These are phyloP conservation scores for Arenaria interpres DNA, from an alignment of 2,113 vertebrate species.

Conservation along the genomic window DNA sequence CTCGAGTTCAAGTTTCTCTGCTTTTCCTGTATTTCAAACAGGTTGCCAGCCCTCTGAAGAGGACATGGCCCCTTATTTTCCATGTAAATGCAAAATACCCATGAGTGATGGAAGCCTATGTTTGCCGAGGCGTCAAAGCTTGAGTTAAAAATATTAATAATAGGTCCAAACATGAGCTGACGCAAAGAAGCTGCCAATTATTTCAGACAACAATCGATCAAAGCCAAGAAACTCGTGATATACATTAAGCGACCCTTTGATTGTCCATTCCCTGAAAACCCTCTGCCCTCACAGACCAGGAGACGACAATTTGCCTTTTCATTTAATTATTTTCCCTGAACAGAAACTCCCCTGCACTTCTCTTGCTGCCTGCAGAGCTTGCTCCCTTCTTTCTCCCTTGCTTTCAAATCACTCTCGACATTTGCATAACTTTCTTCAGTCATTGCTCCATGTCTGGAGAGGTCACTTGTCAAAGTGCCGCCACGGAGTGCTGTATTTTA, in stretches of 20 bases:
- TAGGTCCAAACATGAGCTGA: neutral
- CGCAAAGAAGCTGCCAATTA: neutral
- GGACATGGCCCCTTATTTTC: neutral
- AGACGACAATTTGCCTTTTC: neutral
- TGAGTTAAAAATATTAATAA: neutral
- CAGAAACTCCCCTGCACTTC: neutral
- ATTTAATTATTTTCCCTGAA: neutral
- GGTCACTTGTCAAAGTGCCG: neutral
- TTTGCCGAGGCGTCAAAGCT: neutral
- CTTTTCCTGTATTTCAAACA: neutral
- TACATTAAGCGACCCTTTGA: neutral
- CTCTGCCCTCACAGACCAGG: neutral
- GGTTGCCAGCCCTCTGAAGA: neutral
- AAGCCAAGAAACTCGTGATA: neutral
- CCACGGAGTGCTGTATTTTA: fast-evolving
- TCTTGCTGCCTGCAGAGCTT: neutral
- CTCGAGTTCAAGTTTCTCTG: neutral
- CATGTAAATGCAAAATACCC: neutral
- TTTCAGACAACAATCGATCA: slow-evolving; percentile 36
- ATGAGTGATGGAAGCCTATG: neutral
- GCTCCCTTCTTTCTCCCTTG: neutral
- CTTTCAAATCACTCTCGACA: neutral
- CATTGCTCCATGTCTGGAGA: neutral
- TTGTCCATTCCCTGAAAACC: neutral
- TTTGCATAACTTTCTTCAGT: neutral